Evolutionary conservation across 2,113 vertebrate species (phyloP), one percentile per base, ranked within the genome.

Genomic region (Phaetusa simplex): DNA sequence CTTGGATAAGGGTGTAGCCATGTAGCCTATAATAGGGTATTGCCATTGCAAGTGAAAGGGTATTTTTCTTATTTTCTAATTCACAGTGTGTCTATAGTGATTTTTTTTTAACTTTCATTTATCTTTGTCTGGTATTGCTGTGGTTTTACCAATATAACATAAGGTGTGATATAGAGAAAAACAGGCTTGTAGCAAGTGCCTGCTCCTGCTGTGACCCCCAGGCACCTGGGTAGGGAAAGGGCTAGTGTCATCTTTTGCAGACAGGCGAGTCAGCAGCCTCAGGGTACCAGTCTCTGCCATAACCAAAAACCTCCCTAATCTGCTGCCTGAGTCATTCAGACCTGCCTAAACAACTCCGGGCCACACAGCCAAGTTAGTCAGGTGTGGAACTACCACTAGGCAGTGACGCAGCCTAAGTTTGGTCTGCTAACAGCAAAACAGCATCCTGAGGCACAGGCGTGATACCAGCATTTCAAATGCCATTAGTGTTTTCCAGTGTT

Each of bases 321-420:
- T 74, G 17, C 49, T 59, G 53, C 40, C n/a, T 38, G 47, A 76
- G 45, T 61, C 59, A 78, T 30, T 50, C 30, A 38, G 49, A 49
- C 38, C 66, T 86, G 55, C 36, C 40, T 73, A 42, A 82, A 69
- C 30, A 69, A 32, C 61, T 55, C 49, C 12, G 30, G 55, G 24
- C 17, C n/a, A 61, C 21, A 12, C 4, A 72, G 36, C 8, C 34
- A 43, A 32, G 22, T 26, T 22, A 58, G 30, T 38, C 34, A 49
- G n/a, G 5, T 30, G 38, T 20, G 62, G 15, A 64, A 55, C 8
- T 58, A 38, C 42, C 30, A 6, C 40, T 49, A 29, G 55, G 47
- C 49, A 49, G 65, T 14, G 27, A 69, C 1, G 1, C 8, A 58
- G 36, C 2, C 0, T 40, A 34, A 27, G 20, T 43, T 58, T 38